Conservation (phyloP, 2,113 vertebrate genomes). For the Boleophthalmus pectinirostris region DNA sequence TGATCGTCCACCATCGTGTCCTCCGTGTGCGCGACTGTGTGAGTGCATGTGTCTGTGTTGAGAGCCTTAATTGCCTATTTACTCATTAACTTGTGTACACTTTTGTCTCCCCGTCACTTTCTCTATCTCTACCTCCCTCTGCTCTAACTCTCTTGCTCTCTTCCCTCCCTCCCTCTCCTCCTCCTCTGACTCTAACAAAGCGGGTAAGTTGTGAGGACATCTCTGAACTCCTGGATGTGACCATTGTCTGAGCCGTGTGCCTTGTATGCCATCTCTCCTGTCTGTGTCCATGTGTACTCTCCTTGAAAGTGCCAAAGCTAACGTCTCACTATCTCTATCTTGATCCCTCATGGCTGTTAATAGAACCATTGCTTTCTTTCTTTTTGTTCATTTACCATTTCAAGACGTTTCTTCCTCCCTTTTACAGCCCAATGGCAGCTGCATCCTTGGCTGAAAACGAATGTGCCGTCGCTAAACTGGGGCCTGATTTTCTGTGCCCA, state of each 20-base stretch:
- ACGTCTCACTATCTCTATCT: constrained; percentile 50
- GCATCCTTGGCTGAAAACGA: constrained; percentile 73
- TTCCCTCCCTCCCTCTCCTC: constrained; percentile 65
- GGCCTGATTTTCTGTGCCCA: constrained; percentile 48
- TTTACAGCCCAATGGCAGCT: constrained; percentile 74
- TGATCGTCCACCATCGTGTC: constrained; percentile 56
- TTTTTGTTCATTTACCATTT: constrained; percentile 47
- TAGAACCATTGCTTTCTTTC: constrained; percentile 41
- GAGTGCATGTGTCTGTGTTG: constrained; percentile 26
- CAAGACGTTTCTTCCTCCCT: constrained; percentile 61
- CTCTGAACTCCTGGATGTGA: constrained; percentile 81
- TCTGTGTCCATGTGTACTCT: constrained; percentile 53
- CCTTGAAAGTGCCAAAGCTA: constrained; percentile 60
- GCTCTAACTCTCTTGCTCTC: constrained; percentile 81
- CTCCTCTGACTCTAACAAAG: constrained; percentile 89
- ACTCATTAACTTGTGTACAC: constrained; percentile 91
- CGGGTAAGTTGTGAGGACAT: constrained; percentile 88
- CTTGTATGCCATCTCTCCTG: constrained; percentile 65
- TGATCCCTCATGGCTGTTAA: constrained; percentile 54
- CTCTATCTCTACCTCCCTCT: constrained; percentile 77
- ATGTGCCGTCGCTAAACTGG: constrained; percentile 61
- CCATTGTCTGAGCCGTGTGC: constrained; percentile 81
- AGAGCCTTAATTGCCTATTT: constrained; percentile 69
- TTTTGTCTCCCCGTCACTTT: constrained; percentile 91
- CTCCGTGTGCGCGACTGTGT: constrained; percentile 15